Evolutionary conservation across 1,140 invertebrate genomes (phyloP), one percentile per base, ranked within the genome.

Genomic region (Drosophila neocordata): DNA sequence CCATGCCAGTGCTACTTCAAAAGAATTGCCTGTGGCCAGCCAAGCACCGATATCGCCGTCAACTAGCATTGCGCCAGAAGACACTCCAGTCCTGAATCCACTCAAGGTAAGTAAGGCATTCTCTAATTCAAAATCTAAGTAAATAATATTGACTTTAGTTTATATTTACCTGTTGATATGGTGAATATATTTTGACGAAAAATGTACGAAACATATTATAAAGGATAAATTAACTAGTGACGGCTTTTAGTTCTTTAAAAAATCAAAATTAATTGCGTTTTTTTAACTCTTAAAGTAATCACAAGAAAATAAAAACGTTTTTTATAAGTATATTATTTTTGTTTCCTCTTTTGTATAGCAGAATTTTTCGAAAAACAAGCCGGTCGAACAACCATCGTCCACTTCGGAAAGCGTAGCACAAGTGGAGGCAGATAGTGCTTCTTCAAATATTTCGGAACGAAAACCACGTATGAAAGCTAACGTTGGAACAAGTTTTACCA

Each of bases 361-460:
- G 67, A 69, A 64, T 24, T 57, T 38, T 2, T 6, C n/a, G n/a
- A 82, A 77, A 24, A 68, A 24, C 15, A 66, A 75, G 11, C 13
- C 51, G 1, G 2, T 61, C 0, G 90, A 91, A 48, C 82, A 79
- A 41, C 90, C 90, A 6, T 85, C 83, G 2, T 91, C 89, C 0
- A 90, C 82, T 22, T 87, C 75, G 2, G 71, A 75, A 1, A 63
- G 38, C 11, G 79, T 91, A 24, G 77, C 76, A 9, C 90, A 91
- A 69, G 89, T 88, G n/a, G 91, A 92, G 68, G 91, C 91, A 0
- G 91, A 92, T 51, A 91, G 90, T 20, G 89, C 91, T 5, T 77
- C 90, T 2, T 72, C 82, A 9, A 84, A 88, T 65, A 24, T 66
- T 11, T 15, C 31, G 6, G 69, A 75, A 5, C 59, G 67, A 1